Evolutionary conservation across 2,888 invertebrate species (phyloP), one percentile per base, ranked within the genome.

Genomic region (Drosophila parthenogenetica): DNA sequence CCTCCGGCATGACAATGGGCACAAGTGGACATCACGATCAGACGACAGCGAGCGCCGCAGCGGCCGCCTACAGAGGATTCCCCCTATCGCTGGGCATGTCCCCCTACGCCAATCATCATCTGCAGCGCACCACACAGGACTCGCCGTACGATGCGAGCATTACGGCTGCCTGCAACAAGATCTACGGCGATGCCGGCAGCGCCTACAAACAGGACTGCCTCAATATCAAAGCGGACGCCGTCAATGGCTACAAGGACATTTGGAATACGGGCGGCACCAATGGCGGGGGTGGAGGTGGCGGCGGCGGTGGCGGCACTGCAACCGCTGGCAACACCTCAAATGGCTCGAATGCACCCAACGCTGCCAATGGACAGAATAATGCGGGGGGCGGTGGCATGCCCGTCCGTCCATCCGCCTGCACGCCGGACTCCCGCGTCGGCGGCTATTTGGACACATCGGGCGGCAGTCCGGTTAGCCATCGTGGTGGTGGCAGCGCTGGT

Each of bases 131-230:
- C 82, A 97, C 97, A 60, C 97, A 97, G 93, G 97, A 97, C 91
- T 97, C 97, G 54, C 97, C 97, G 0, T 97, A 97, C 93, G 97
- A 97, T 90, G 97, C 97, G 29, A 97, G 97, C 79, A 97, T 97
- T 79, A 96, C 96, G 75, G 96, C 97, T 32, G 96, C 96, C 45
- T 94, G 94, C 75, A 97, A 97, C 92, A 97, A 97, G 92, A 92
- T 92, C 78, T 92, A 92, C 64, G 90, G 90, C 67, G 92, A 92
- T 67, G 92, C 92, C 25, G 77, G 77, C 79, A 90, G 91, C 60
- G 89, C 92, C 73, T 93, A 93, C 86, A 97, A 96, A 90, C 94
- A 95, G 89, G 96, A 97, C 91, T 96, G 96, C 93, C 95, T 96
- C 69, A 92, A 91, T 66, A 90, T 92, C 51, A 89, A 94, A 93